Evolutionary conservation across 2,797 vertebrate species (phyloP), one percentile per base, ranked within the genome.

Genomic region (Clarias pachynema): DNA sequence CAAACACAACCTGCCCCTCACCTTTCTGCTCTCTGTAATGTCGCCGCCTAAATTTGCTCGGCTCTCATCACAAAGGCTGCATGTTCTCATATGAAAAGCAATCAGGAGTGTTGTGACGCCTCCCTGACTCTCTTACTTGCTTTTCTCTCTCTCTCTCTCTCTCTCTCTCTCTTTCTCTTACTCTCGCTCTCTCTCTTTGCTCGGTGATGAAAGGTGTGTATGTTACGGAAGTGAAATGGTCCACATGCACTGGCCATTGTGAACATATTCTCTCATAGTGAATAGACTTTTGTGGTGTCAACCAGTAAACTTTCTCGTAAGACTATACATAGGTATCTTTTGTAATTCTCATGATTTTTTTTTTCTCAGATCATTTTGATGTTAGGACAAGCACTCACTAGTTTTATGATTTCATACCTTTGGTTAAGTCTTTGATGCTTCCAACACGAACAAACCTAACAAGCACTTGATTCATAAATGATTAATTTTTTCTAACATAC

Each of bases 1-100:
- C 84, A 86, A 89, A 88, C 86, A 88, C 81, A 63, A 80, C 86
- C 83, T 59, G 49, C 73, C 83, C 74, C 44, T 87, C 70, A 49
- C 78, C 81, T 81, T 81, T 70, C 72, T 66, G 78, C 79, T 66
- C 31, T 59, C 63, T 40, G 44, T 87, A 82, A 86, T 57, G 75
- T 70, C 69, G 29, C 29, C 57, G 12, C 65, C 15, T 53, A 3
- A 40, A 26, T 78, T 73, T 65, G 63, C 26, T 75, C 40, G 62
- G 14, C 82, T 69, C 22, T 73, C 4, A 18, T 18, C 59, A 79
- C 22, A 86, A 29, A 82, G 62, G 65, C 62, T 49, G 34, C 66
- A 81, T 29, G 59, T 83, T 80, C 68, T n/a, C 24, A 4, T 72
- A 69, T 85, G 69, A 81, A 57, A 84, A 73, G 81, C 72, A 73